phyloP scores from a whole-genome alignment of 1,140 invertebrate genomes.

The Lucilia sericata region DNA sequence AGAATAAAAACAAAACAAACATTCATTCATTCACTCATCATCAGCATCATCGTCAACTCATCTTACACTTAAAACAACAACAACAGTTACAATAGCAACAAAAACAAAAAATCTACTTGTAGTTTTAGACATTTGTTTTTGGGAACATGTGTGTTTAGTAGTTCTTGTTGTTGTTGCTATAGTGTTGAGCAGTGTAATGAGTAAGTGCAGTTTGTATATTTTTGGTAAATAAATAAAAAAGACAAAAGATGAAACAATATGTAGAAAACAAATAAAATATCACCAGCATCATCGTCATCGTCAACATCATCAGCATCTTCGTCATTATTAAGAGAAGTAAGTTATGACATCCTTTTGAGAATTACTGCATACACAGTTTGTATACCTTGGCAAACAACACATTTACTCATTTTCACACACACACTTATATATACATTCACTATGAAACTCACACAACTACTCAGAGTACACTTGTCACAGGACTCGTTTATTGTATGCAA shows the following conservation, averaged over 20 bases:
- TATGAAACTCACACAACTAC: too few species aligned
- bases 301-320: too few species aligned
- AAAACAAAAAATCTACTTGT: too few species aligned
- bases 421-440: not conserved
- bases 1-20: not conserved
- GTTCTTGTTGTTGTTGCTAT: not conserved
- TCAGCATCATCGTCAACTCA: not conserved
- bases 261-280: not conserved
- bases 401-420: not conserved
- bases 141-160: too few species aligned
- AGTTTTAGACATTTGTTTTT: too few species aligned
- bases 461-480: too few species aligned
- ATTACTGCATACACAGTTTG: not conserved
- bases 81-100: too few species aligned
- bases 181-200: not conserved
- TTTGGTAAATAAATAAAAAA: not conserved
- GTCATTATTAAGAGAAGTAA: not conserved
- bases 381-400: not conserved
- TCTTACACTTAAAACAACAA: not conserved
- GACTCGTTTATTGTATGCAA: too few species aligned
- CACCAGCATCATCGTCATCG: not conserved
- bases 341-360: conserved; percentile 6
- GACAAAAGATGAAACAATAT: too few species aligned
- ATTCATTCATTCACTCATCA: not conserved
- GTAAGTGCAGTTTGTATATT: not conserved